These are phyloP conservation scores for Scomber japonicus DNA, from an alignment of 2,113 vertebrate species.

Conservation along the genomic window DNA sequence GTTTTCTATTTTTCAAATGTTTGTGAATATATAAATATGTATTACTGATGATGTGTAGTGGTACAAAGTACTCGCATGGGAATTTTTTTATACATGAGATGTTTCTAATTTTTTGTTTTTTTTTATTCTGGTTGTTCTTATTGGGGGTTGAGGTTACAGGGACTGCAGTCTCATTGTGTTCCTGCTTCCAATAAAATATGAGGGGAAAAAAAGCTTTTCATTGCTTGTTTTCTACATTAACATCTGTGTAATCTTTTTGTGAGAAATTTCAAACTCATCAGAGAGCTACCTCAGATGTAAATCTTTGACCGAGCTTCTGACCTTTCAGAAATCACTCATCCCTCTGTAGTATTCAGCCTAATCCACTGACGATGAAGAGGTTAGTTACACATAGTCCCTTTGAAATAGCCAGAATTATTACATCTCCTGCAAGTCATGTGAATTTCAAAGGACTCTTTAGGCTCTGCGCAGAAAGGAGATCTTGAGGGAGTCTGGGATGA, in stretches of 20 bases:
- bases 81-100: conserved; percentile 87
- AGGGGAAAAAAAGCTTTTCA: conserved; percentile 7
- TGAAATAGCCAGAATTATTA: not conserved
- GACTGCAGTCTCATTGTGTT: conserved; percentile 80
- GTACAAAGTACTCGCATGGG: conserved; percentile 87
- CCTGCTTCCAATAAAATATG: conserved; percentile 87
- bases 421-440: not conserved
- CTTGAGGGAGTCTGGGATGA: conserved; percentile 81
- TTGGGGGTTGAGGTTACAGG: conserved; percentile 73
- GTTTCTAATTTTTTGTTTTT: conserved; percentile 84
- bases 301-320: not conserved
- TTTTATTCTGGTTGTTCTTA: conserved; percentile 83
- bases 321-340: too few species aligned
- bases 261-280: not conserved
- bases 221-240: not conserved
- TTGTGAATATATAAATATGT: conserved; percentile 90
- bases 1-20: conserved; percentile 87
- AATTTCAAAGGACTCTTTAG: conserved; percentile 52
- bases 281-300: not conserved
- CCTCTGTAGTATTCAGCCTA: not conserved
- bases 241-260: too few species aligned
- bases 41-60: conserved; percentile 87
- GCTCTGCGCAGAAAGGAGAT: conserved; percentile 80
- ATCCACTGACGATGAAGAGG: not conserved
- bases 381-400: not conserved